Evolutionary conservation across 2,888 invertebrate species (phyloP).

Genomic region (Drosophila neotestacea): DNA sequence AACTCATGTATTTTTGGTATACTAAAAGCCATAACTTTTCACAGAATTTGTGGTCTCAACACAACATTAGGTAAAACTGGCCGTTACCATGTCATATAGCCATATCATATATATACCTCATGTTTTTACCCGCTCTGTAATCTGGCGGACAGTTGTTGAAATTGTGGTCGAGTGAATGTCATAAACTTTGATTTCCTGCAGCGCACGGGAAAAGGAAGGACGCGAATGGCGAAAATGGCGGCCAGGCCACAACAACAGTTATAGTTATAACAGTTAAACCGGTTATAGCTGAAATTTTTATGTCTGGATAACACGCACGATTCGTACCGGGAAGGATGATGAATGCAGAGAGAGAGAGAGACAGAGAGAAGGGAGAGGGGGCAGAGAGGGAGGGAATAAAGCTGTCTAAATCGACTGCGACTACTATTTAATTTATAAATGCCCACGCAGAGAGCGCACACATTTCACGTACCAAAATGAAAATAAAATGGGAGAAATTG

Average conservation of each 20-base stretch:
- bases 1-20: not conserved
- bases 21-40: conserved; percentile 1
- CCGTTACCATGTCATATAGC: conserved; percentile 11
- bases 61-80: conserved; percentile 13
- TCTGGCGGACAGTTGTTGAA: conserved; percentile 40
- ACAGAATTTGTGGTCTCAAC: conserved; percentile 10
- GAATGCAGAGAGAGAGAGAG: too few relatives aligned
- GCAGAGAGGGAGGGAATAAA: conserved; percentile 28
- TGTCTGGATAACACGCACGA: conserved; percentile 71
- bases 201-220: conserved; percentile 37
- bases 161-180: conserved; percentile 69
- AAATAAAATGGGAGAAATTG: conserved; percentile 12
- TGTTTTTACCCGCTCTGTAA: conserved; percentile 9
- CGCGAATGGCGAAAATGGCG: conserved; percentile 60
- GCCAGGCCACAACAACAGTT: conserved; percentile 46
- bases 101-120: not conserved
- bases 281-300: conserved; percentile 67
- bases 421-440: conserved; percentile 77
- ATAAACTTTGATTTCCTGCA: conserved; percentile 76
- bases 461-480: conserved; percentile 28
- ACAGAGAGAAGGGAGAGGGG: too few relatives aligned
- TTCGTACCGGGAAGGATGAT: conserved; percentile 2
- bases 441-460: conserved; percentile 44
- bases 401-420: conserved; percentile 63
- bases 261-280: conserved; percentile 50